phyloP scores from a whole-genome alignment of 2,797 vertebrate genomes.

The Muscicapa striata region DNA sequence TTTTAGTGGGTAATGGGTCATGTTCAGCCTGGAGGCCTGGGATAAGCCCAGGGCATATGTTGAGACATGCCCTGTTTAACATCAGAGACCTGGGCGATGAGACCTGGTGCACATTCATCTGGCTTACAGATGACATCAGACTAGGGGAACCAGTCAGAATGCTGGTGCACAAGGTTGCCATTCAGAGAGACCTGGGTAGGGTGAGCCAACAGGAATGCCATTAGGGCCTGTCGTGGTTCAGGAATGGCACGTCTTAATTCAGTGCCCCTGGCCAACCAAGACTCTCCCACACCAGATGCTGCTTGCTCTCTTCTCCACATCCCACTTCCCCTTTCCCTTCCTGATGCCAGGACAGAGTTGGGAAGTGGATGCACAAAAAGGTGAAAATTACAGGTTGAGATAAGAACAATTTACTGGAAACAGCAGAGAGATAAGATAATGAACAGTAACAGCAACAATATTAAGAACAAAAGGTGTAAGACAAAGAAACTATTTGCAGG shows the following conservation, averaged over 20 bases:
- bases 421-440: neutral
- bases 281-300: too few relatives aligned
- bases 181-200: rapidly evolving
- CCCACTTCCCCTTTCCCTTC: neutral
- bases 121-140: neutral
- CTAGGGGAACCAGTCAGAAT: neutral
- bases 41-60: neutral
- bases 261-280: neutral
- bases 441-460: neutral
- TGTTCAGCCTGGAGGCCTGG: neutral
- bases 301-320: neutral
- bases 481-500: neutral
- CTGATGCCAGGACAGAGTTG: neutral
- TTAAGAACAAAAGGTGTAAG: neutral
- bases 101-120: neutral
- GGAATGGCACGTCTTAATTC: neutral
- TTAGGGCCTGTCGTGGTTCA: rapidly evolving
- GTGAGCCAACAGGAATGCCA: neutral
- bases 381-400: neutral
- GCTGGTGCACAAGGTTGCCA: neutral
- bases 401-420: neutral
- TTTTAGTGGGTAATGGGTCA: neutral
- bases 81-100: neutral
- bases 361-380: neutral
- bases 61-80: neutral